Percentiles rank a stretch among this genome's conserved stretches.
Evolutionary conservation across 1,140 invertebrate genomes (phyloP).

Genomic region (Anthonomus grandis): DNA sequence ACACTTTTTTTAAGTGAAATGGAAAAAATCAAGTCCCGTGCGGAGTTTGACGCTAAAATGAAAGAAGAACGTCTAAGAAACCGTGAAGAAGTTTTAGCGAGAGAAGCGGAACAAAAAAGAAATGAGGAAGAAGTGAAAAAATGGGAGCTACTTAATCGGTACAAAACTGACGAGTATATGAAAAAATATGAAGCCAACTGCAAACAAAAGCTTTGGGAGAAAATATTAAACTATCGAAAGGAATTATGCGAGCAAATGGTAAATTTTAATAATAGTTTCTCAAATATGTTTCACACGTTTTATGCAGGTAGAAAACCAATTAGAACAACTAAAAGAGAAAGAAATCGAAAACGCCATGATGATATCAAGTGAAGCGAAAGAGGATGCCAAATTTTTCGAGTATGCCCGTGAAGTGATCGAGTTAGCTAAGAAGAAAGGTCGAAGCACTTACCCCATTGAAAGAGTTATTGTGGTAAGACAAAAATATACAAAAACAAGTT

Average conservation of each 20-base stretch:
- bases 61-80: slow-evolving; percentile 25
- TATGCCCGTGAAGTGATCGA: slow-evolving; percentile 43
- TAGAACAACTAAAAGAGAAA: slow-evolving; percentile 45
- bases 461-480: slow-evolving; percentile 35
- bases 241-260: slow-evolving; percentile 49
- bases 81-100: slow-evolving; percentile 21
- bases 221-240: slow-evolving; percentile 44
- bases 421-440: slow-evolving; percentile 36
- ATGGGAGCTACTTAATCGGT: slow-evolving; percentile 39
- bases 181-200: slow-evolving; percentile 45
- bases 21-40: slow-evolving; percentile 22
- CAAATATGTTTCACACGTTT: background rate
- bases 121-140: slow-evolving; percentile 34
- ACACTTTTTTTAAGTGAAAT: slow-evolving; percentile 21
- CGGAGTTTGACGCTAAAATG: slow-evolving; percentile 24
- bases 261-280: background rate
- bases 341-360: slow-evolving; percentile 22
- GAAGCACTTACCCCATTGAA: slow-evolving; percentile 39
- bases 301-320: slow-evolving; percentile 42
- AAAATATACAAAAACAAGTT: background rate
- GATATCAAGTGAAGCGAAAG: slow-evolving; percentile 13
- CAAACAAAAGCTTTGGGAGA: slow-evolving; percentile 37
- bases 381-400: slow-evolving; percentile 42
- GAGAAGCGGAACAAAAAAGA: slow-evolving; percentile 14
- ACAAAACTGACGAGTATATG: slow-evolving; percentile 42